These are phyloP conservation scores for Chalcosyrphus nemorum DNA, from an alignment of 2,888 invertebrate species.

Conservation along the genomic window DNA sequence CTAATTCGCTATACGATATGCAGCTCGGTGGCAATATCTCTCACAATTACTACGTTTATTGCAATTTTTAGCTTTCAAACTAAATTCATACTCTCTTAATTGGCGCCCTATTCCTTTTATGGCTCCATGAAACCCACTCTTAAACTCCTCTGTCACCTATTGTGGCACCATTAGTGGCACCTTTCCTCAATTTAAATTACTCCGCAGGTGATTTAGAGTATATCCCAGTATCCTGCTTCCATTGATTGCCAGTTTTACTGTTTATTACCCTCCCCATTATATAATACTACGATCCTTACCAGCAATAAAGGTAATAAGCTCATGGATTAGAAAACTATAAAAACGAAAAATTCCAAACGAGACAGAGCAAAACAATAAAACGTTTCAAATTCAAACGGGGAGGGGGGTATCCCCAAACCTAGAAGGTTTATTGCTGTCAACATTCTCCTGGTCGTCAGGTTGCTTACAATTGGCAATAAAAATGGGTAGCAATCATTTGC, in stretches of 20 bases:
- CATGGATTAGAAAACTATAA: constrained; percentile 72
- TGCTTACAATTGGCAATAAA: constrained; percentile 69
- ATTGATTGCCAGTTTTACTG: constrained; percentile 47
- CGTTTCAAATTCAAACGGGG: constrained; percentile 78
- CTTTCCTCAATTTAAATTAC: constrained; percentile 61
- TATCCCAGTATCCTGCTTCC: constrained; percentile 7
- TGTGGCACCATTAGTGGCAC: constrained; percentile 65
- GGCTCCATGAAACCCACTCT: background rate
- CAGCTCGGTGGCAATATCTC: no score
- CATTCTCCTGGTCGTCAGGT: constrained; percentile 70
- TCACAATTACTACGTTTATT: no score
- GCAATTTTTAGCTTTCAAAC: no score
- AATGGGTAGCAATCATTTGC: constrained; percentile 65
- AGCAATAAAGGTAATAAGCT: constrained; percentile 67
- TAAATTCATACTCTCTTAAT: no score
- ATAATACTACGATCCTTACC: constrained; percentile 5
- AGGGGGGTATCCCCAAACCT: no score
- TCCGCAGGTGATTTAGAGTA: no score
- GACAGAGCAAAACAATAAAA: constrained; percentile 54
- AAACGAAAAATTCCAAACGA: constrained; percentile 30
- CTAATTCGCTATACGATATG: no score
- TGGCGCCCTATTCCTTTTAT: background rate
- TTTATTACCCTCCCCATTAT: constrained; percentile 46
- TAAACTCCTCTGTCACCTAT: constrained; percentile 41
- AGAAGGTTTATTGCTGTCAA: constrained; percentile 65